phyloP scores from a whole-genome alignment of 2,113 vertebrate species.

The Callopanchax toddi region DNA sequence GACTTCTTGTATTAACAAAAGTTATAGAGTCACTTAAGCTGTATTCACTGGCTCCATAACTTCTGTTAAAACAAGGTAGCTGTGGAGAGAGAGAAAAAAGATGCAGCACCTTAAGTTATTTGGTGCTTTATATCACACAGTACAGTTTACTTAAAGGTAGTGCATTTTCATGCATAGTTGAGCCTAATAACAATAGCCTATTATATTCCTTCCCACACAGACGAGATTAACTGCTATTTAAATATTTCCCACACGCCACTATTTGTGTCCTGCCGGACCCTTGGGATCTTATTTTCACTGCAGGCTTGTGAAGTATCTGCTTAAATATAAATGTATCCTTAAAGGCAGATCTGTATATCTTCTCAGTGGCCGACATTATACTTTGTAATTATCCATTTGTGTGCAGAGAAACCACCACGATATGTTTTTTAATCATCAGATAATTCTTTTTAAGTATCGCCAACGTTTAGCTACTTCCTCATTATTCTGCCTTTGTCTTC shows the following conservation, averaged over 20 bases:
- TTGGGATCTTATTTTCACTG: conserved; percentile 27
- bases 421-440: conserved; percentile 61
- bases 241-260: conserved; percentile 33
- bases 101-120: conserved; percentile 20
- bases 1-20: not conserved
- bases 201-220: conserved; percentile 34
- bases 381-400: conserved; percentile 48
- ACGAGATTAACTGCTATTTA: conserved; percentile 42
- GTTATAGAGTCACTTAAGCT: no score
- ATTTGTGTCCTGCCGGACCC: conserved; percentile 30
- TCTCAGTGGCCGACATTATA: conserved; percentile 11
- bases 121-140: not conserved
- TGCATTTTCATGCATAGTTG: conserved; percentile 34
- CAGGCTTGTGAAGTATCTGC: conserved; percentile 24
- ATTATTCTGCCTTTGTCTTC: conserved; percentile 51
- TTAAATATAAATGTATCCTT: conserved; percentile 42
- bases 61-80: not conserved
- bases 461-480: conserved; percentile 49
- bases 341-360: conserved; percentile 25
- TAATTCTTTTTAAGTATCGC: conserved; percentile 55
- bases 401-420: conserved; percentile 17
- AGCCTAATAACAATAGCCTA: conserved; percentile 44
- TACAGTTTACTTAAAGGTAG: conserved; percentile 27
- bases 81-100: not conserved
- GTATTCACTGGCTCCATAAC: no score